Conservation (phyloP, 2,113 vertebrate genomes). For the Zeus faber region DNA sequence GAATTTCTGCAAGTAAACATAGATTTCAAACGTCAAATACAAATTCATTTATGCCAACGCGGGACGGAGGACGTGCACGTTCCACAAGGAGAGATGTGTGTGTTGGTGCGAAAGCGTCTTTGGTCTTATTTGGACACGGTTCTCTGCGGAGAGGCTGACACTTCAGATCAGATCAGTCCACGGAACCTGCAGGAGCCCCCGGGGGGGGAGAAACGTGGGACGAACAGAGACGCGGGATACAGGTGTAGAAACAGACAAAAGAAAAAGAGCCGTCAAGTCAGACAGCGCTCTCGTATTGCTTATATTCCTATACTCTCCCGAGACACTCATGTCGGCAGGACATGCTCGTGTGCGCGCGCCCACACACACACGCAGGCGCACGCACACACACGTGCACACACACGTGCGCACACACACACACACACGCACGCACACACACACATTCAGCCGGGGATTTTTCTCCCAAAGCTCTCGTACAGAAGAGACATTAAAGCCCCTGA, state of each 20-base stretch:
- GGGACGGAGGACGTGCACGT: slow-evolving; percentile 7
- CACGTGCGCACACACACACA: slow-evolving; percentile 2
- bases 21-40: too few relatives aligned
- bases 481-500: slow-evolving; percentile 15
- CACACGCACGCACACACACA: background rate
- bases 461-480: slow-evolving; percentile 15
- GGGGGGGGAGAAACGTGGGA: slow-evolving; percentile 2
- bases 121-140: slow-evolving; percentile 23
- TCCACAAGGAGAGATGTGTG: background rate
- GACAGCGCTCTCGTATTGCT: too few relatives aligned
- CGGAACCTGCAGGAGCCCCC: slow-evolving; percentile 6
- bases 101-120: slow-evolving; percentile 5
- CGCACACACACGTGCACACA: slow-evolving; percentile 4
- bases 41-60: slow-evolving; percentile 16
- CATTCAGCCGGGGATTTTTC: background rate
- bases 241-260: background rate
- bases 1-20: too few relatives aligned
- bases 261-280: too few relatives aligned
- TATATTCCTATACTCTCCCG: too few relatives aligned
- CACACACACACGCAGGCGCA: slow-evolving; percentile 2
- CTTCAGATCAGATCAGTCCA: slow-evolving; percentile 19
- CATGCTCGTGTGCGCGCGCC: background rate
- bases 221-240: background rate
- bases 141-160: slow-evolving; percentile 25
- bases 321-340: background rate